A percentile compares a stretch with the other conserved stretches of the same genome.
Evolutionary conservation across 2,113 vertebrate genomes (phyloP).

Genomic region (Lagopus leucura): DNA sequence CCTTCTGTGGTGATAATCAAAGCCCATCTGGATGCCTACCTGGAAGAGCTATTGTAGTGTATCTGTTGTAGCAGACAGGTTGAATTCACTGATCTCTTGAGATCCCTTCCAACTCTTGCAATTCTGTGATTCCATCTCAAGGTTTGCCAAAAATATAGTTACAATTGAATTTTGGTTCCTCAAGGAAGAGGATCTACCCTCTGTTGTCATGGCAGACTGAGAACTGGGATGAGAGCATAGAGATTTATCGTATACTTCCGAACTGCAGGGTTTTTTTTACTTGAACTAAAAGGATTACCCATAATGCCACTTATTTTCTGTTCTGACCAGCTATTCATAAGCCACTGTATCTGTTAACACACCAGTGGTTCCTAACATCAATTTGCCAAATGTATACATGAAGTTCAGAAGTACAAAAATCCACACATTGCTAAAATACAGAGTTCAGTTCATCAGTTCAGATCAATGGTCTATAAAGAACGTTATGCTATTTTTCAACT

Average conservation of each 20-base stretch:
- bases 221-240: background rate
- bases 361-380: background rate
- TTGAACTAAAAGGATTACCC: background rate
- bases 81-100: no score
- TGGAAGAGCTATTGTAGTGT: no score
- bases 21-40: no score
- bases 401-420: background rate
- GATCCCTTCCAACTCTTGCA: no score
- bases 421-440: background rate
- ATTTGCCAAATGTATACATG: background rate
- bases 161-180: background rate
- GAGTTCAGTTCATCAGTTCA: background rate
- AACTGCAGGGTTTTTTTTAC: background rate
- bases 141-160: background rate
- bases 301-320: background rate
- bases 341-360: background rate
- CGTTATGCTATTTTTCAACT: background rate
- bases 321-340: background rate
- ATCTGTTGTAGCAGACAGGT: no score
- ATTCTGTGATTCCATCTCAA: background rate
- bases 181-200: background rate
- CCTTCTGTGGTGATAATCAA: no score
- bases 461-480: background rate
- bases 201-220: background rate
- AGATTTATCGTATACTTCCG: background rate